These are phyloP conservation scores for Penelope pileata DNA, from an alignment of 2,113 vertebrate genomes.

Conservation along the genomic window DNA sequence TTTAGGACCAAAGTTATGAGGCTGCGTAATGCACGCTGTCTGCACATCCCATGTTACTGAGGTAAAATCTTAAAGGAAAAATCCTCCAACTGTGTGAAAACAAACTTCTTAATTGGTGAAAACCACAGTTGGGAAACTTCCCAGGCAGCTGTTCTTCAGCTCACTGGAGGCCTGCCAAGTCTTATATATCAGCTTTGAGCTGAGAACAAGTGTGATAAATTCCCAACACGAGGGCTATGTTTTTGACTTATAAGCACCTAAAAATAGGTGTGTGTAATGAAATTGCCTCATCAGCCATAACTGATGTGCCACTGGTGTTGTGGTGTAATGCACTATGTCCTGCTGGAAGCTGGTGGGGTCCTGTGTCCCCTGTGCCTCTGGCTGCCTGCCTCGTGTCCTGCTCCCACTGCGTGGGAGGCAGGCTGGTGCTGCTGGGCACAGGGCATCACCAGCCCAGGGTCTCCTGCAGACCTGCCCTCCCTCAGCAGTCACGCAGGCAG, in stretches of 20 bases:
- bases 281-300: constrained; percentile 6
- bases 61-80: neutral
- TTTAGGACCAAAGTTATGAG: neutral
- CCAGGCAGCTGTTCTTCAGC: constrained; percentile 53
- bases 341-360: neutral
- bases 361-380: neutral
- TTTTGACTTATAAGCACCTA: constrained; percentile 41
- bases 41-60: rapidly evolving
- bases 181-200: neutral
- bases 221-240: constrained; percentile 2
- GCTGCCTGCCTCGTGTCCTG: no score
- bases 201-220: constrained; percentile 53
- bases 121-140: constrained; percentile 33
- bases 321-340: rapidly evolving
- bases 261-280: constrained; percentile 5
- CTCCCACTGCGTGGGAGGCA: neutral
- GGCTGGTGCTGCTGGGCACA: rapidly evolving
- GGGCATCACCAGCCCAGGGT: neutral
- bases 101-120: constrained; percentile 40
- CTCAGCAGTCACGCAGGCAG: neutral
- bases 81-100: constrained; percentile 15
- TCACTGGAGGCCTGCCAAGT: neutral
- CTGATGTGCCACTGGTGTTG: neutral
- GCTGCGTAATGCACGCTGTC: neutral
- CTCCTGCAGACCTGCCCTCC: neutral